phyloP scores from a whole-genome alignment of 2,797 vertebrate genomes.

The Xenops minutus region DNA sequence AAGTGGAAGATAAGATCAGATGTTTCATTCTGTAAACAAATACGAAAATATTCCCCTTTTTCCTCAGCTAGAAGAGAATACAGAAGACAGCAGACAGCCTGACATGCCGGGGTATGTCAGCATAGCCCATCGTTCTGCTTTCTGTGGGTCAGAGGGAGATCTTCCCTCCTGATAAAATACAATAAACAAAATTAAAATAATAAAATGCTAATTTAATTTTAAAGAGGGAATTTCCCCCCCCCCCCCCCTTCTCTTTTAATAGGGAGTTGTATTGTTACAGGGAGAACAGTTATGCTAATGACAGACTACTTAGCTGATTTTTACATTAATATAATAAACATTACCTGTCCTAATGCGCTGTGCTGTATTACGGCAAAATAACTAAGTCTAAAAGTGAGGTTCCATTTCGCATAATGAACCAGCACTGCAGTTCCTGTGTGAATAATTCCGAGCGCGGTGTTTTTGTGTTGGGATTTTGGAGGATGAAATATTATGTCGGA shows the following conservation, averaged over 20 bases:
- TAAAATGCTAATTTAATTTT: slow-evolving; percentile 80
- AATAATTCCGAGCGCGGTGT: background rate
- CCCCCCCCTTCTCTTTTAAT: background rate
- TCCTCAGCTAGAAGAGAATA: slow-evolving; percentile 35
- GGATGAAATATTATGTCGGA: slow-evolving; percentile 57
- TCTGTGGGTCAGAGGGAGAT: slow-evolving; percentile 61
- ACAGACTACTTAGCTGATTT: slow-evolving; percentile 76
- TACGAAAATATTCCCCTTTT: slow-evolving; percentile 48
- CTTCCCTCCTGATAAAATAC: slow-evolving; percentile 65
- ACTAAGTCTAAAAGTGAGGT: slow-evolving; percentile 69
- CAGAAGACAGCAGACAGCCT: slow-evolving; percentile 31
- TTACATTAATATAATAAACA: slow-evolving; percentile 80
- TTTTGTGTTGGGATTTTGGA: slow-evolving; percentile 43
- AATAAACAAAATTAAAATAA: slow-evolving; percentile 76
- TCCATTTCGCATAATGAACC: slow-evolving; percentile 69
- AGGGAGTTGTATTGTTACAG: slow-evolving; percentile 73
- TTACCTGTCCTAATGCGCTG: slow-evolving; percentile 74
- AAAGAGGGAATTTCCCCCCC: slow-evolving; percentile 20
- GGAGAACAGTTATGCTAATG: slow-evolving; percentile 79
- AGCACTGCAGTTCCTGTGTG: slow-evolving; percentile 56
- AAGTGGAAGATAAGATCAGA: slow-evolving; percentile 68
- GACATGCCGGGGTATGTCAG: slow-evolving; percentile 65
- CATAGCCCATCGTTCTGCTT: slow-evolving; percentile 16
- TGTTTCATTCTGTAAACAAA: slow-evolving; percentile 72
- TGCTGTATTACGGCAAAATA: slow-evolving; percentile 67